Base-by-base conservation (phyloP, 2,113 vertebrate species). In the Myiozetetes cayanensis region DNA sequence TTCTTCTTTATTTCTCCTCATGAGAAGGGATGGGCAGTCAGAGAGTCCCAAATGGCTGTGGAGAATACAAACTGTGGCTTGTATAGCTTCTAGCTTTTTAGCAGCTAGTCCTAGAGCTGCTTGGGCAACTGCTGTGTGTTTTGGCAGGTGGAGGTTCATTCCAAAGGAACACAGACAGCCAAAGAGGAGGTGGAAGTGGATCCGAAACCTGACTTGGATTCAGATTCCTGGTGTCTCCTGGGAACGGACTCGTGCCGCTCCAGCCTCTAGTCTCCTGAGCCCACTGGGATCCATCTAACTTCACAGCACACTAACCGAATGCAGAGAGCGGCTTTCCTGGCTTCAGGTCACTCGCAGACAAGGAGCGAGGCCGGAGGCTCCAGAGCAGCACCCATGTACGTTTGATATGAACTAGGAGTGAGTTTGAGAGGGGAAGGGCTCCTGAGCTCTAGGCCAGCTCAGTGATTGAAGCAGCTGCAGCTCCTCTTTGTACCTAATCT, bases 161-260 rank as follows among this genome's bases (percentile, higher is more conserved):
- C 97, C 96, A 98, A 86, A 97, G 98, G 97, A 93, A 97, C 97
- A 47, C 98, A 98, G 95, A 98, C 98, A 82, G 58, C 97, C 94
- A 98, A 97, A 95, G 98, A 98, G 95, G 98, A 98, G 85, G 87
- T 95, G 95, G 98, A 98, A 96, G 80, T 94, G 80, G 98, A 98
- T 98, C 96, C 97, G 1, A 98, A 97, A 90, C 98, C 98, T 93
- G 98, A 98, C 49, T 71, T 98, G 96, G 98, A 98, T 97, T 98
- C 98, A 71, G 98, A 98, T 88, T 98, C 98, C 87, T 98, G 98
- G 98, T 98, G 98, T 96, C 98, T 98, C 71, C 96, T 98, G 95
- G 98, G 98, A 96, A 97, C 98, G 93, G 98, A 98, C 89, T 98
- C 98, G 55, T 98, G 97, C 94, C 97, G 98, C 94, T 97, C 98